These are phyloP conservation scores for Gryon sp. DNA, from an alignment of 1,140 invertebrate species.

Conservation along the genomic window DNA sequence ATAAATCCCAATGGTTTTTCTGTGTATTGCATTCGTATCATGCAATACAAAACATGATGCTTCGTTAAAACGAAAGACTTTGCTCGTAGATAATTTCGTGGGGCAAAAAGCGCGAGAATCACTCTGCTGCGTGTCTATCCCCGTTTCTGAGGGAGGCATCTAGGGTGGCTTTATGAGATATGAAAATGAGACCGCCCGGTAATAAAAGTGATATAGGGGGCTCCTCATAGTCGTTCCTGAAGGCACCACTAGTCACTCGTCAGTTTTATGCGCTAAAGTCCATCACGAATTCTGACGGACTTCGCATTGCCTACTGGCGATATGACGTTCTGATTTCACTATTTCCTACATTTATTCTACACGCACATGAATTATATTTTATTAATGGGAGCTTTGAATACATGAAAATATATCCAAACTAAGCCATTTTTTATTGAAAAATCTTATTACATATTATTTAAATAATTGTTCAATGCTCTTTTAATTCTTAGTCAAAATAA, in stretches of 20 bases:
- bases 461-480: too few relatives aligned
- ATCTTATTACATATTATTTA: too few relatives aligned
- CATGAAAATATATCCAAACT: conserved; percentile 10
- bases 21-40: conserved; percentile 3
- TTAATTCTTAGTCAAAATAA: too few relatives aligned
- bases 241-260: conserved; percentile 81
- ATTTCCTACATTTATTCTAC: conserved; percentile 55
- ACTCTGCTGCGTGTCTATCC: conserved; percentile 60
- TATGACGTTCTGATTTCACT: conserved; percentile 61
- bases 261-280: conserved; percentile 81
- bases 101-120: conserved; percentile 46
- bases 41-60: conserved; percentile 3
- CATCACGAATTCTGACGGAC: conserved; percentile 79
- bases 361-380: conserved; percentile 24
- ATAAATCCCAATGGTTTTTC: conserved; percentile 18
- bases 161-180: conserved; percentile 79
- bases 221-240: conserved; percentile 80
- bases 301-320: conserved; percentile 76
- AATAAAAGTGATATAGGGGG: conserved; percentile 82
- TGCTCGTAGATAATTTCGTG: conserved; percentile 23
- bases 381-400: conserved; percentile 7
- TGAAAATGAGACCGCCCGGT: conserved; percentile 82
- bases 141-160: conserved; percentile 68
- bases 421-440: conserved; percentile 11
- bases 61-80: conserved; percentile 9